A percentile compares a stretch with the other conserved stretches of the same genome.
Conservation (phyloP, 2,113 vertebrate species). For the Copsychus sechellarum region DNA sequence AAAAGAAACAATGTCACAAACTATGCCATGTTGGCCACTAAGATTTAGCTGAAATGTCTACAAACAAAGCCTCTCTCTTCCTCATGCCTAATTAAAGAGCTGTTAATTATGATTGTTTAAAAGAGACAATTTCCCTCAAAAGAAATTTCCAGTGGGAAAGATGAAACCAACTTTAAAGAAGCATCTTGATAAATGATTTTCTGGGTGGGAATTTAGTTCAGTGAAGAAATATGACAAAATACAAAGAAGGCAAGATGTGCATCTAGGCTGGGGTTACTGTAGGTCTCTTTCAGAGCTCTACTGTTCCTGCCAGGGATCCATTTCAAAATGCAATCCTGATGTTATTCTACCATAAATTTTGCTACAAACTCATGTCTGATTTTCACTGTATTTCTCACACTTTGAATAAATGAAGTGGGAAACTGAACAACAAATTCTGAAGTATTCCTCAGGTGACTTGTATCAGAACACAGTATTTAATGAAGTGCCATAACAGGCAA, state of each 20-base stretch:
- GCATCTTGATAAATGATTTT: neutral
- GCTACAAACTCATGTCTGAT: neutral
- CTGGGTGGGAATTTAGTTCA: neutral
- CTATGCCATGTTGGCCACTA: neutral
- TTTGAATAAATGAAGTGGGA: neutral
- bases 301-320: neutral
- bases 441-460: neutral
- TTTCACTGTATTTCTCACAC: neutral
- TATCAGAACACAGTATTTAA: neutral
- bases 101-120: neutral
- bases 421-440: neutral
- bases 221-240: neutral
- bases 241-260: neutral
- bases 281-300: neutral
- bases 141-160: constrained; percentile 1
- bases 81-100: neutral
- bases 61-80: neutral
- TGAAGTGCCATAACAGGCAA: neutral
- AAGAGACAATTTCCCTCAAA: neutral
- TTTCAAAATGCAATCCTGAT: neutral
- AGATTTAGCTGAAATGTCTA: neutral
- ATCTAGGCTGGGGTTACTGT: neutral
- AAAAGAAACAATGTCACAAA: neutral
- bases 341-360: neutral
- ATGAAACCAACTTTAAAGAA: neutral